These are phyloP conservation scores for Calameuta pallipes DNA, from an alignment of 2,888 invertebrate species.

Conservation along the genomic window DNA sequence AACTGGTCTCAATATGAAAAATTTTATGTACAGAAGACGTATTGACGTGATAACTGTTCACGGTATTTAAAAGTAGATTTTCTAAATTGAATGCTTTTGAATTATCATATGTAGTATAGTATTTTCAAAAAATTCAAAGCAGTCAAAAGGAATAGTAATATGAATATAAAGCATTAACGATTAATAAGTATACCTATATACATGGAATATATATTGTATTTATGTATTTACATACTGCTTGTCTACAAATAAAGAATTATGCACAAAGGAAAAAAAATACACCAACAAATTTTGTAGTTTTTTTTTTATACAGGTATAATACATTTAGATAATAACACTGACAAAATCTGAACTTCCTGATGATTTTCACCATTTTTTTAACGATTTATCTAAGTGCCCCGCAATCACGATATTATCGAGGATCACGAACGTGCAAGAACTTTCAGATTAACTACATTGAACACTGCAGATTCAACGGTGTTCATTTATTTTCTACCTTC, in stretches of 20 bases:
- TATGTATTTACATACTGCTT: neutral
- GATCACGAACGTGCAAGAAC: neutral
- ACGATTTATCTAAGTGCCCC: neutral
- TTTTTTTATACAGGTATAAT: conserved; percentile 52
- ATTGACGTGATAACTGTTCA: neutral
- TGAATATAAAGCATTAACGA: neutral
- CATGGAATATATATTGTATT: neutral
- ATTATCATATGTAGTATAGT: neutral
- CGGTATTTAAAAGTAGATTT: neutral
- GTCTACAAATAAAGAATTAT: neutral
- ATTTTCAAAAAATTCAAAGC: neutral
- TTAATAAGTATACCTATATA: neutral
- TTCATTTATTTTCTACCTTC: neutral
- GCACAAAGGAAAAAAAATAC: conserved; percentile 5
- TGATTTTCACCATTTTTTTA: neutral
- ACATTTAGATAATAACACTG: conserved; percentile 46
- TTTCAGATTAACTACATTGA: conserved; percentile 1
- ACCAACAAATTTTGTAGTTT: conserved; percentile 10
- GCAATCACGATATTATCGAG: neutral
- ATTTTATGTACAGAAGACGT: neutral
- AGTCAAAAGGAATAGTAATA: neutral
- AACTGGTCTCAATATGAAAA: neutral
- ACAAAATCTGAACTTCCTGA: conserved; percentile 5
- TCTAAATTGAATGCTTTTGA: neutral
- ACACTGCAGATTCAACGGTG: neutral